These are phyloP conservation scores for Drosophila neonasuta DNA, from an alignment of 2,888 invertebrate species.

Conservation along the genomic window DNA sequence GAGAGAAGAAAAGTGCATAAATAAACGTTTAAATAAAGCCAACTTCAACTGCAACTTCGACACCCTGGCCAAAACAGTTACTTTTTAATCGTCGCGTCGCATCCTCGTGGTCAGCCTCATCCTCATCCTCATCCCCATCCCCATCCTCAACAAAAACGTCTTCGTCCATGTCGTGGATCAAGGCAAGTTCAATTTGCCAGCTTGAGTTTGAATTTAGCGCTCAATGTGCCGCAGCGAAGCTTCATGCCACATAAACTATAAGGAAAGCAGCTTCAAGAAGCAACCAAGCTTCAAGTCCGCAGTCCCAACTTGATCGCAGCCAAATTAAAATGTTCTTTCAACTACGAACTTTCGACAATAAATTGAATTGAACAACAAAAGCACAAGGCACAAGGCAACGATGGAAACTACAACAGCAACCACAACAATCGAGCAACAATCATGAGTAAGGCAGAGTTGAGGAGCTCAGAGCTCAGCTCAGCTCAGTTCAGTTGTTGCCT, in stretches of 20 bases:
- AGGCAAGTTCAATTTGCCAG: slow-evolving; percentile 68
- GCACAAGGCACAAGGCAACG: slow-evolving; percentile 36
- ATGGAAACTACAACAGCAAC: slow-evolving; percentile 8
- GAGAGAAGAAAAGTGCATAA: slow-evolving; percentile 57
- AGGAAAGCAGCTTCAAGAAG: slow-evolving; percentile 58
- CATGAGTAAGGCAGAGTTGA: slow-evolving; percentile 21
- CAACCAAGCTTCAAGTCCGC: neutral
- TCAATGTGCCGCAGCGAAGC: slow-evolving; percentile 57
- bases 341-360: slow-evolving; percentile 81
- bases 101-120: slow-evolving; percentile 4
- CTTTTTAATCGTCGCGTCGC: slow-evolving; percentile 70
- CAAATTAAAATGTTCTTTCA: slow-evolving; percentile 82
- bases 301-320: slow-evolving; percentile 41
- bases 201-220: slow-evolving; percentile 61
- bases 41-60: slow-evolving; percentile 58
- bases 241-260: slow-evolving; percentile 74
- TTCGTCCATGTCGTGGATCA: slow-evolving; percentile 10
- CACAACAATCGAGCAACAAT: slow-evolving; percentile 23
- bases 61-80: slow-evolving; percentile 67
- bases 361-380: slow-evolving; percentile 77
- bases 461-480: slow-evolving; percentile 5
- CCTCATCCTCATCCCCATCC: neutral
- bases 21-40: slow-evolving; percentile 72
- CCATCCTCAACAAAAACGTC: neutral
- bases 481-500: slow-evolving; percentile 35